A percentile compares a stretch with the other conserved stretches of the same genome.
Conservation (phyloP, 37 sponge, comb jelly and placozoan species). For the Sycon ciliatum region DNA sequence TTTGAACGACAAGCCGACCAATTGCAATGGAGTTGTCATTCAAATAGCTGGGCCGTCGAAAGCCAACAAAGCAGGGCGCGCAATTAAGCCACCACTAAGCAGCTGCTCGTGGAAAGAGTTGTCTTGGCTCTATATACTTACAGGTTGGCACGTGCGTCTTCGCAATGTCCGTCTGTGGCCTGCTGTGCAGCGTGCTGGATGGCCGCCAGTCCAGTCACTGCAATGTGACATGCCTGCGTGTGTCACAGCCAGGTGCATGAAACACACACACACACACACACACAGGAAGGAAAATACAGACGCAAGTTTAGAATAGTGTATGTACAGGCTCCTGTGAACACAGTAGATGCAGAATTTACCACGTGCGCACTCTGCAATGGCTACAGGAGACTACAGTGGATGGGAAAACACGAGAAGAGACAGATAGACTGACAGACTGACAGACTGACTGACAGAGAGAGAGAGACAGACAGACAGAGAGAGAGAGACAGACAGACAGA, state of each 20-base stretch:
- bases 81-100: too few species aligned
- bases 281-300: too few species aligned
- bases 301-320: too few species aligned
- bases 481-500: background rate
- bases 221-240: slow-evolving; percentile 54
- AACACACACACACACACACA: too few species aligned
- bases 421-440: background rate
- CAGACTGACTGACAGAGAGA: background rate
- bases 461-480: background rate
- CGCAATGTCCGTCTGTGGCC: slow-evolving; percentile 52
- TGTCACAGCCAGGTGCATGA: too few species aligned
- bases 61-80: background rate
- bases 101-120: too few species aligned
- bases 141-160: slow-evolving; percentile 66
- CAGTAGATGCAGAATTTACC: too few species aligned
- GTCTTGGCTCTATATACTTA: slow-evolving; percentile 34
- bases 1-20: background rate
- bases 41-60: background rate
- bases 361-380: too few species aligned
- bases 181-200: slow-evolving; percentile 64
- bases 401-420: too few species aligned
- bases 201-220: slow-evolving; percentile 69
- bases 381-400: too few species aligned
- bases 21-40: background rate
- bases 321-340: too few species aligned